Conservation (phyloP, 2,888 invertebrate species). For the Rotaria socialis region DNA sequence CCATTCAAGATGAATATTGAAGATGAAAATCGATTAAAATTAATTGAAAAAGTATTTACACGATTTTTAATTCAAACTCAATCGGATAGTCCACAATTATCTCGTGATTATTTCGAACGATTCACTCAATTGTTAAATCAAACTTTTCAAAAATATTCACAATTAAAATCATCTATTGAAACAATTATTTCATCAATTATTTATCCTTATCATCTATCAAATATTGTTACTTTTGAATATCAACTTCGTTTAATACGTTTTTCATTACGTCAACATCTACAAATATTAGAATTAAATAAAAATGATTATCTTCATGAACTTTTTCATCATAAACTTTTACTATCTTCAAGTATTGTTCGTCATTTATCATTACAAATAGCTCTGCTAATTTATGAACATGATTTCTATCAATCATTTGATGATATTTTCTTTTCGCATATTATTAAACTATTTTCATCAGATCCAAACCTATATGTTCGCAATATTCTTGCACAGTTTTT, state of each 20-base stretch:
- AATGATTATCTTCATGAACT: not conserved
- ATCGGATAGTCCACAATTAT: not conserved
- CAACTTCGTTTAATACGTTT: slow-evolving; percentile 8
- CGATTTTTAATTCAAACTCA: slow-evolving; percentile 13
- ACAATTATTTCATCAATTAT: not conserved
- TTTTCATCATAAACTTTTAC: not conserved
- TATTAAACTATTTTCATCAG: not conserved
- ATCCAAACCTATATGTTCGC: not conserved
- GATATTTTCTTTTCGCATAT: not conserved
- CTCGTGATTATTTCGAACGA: slow-evolving; percentile 2
- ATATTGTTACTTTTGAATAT: not conserved
- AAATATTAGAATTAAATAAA: not conserved
- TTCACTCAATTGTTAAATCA: not conserved
- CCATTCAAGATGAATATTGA: not conserved
- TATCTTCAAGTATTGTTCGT: not conserved
- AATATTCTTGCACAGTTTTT: not conserved
- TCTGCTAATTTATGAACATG: not conserved
- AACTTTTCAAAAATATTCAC: not conserved
- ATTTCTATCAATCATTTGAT: not conserved
- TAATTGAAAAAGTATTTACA: not conserved
- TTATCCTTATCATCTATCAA: not conserved
- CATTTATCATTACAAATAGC: not conserved
- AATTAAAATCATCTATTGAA: slow-evolving; percentile 2
- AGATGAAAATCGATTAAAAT: not conserved
- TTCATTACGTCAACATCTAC: not conserved